Conservation (phyloP, 2,113 vertebrate species). For the Megaceryle torquata region DNA sequence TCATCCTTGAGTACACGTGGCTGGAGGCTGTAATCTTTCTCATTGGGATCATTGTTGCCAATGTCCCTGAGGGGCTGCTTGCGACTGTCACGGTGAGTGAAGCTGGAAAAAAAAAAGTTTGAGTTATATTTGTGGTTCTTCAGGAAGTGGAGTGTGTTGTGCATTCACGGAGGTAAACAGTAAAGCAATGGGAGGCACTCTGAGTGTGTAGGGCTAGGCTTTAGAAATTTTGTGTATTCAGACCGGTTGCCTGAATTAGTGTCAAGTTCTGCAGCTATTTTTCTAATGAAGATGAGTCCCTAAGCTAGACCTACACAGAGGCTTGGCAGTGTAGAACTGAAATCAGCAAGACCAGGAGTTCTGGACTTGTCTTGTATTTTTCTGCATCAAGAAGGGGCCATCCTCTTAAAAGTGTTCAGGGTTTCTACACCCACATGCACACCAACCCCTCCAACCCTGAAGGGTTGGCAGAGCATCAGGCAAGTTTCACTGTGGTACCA, state of each 20-base stretch:
- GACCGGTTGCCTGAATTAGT: not conserved
- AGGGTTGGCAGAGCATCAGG: not conserved
- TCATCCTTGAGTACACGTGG: constrained; percentile 81
- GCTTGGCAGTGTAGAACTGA: not conserved
- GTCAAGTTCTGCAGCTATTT: not conserved
- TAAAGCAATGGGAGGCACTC: not conserved
- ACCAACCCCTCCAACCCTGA: not conserved
- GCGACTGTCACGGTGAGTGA: constrained; percentile 80
- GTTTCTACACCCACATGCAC: accelerated
- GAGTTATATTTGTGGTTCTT: not conserved
- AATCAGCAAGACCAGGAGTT: not conserved
- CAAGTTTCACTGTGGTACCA: not conserved
- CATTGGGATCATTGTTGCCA: constrained; percentile 83
- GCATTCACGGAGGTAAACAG: not conserved
- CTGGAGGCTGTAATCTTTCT: constrained; percentile 83
- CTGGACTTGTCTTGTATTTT: not conserved
- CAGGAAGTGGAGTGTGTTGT: not conserved
- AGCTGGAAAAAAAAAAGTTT: not conserved
- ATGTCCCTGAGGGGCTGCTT: constrained; percentile 81
- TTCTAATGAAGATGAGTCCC: not conserved
- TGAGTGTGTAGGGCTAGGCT: not conserved
- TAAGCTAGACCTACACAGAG: not conserved
- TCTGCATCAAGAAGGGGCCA: not conserved
- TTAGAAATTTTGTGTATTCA: not conserved
- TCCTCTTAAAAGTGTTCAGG: not conserved